Evolutionary conservation across 2,797 vertebrate species (phyloP).

Genomic region (Falco biarmicus): DNA sequence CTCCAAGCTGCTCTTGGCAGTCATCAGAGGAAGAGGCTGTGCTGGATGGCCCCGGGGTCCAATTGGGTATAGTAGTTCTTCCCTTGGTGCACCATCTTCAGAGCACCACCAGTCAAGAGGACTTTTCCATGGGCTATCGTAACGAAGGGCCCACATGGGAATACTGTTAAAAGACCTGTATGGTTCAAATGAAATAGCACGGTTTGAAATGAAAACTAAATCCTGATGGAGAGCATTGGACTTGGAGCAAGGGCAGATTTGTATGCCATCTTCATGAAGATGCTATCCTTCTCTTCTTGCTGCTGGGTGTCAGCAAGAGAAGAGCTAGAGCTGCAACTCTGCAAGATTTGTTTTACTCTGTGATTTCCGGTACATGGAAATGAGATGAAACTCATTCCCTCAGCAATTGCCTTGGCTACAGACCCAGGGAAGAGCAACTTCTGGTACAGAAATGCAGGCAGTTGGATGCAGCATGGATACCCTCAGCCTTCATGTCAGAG

Average conservation of each 20-base stretch:
- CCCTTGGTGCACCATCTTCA: not conserved
- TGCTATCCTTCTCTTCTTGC: not conserved
- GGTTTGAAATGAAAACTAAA: not conserved
- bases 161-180: not conserved
- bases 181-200: not conserved
- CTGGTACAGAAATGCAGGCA: not conserved
- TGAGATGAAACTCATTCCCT: constrained; percentile 18
- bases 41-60: not conserved
- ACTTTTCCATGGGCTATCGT: not conserved
- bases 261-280: not conserved
- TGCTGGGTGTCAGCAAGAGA: not conserved
- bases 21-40: not conserved
- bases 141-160: not conserved
- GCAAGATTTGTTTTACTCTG: not conserved
- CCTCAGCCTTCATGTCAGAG: not conserved
- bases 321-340: constrained; percentile 27
- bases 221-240: not conserved
- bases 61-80: not conserved
- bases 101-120: not conserved
- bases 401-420: constrained; percentile 20
- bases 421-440: not conserved
- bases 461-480: not conserved
- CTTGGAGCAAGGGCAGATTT: not conserved
- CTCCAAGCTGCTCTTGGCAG: not conserved
- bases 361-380: not conserved